Conservation (phyloP, 2,888 invertebrate species). For the Dysmachus trigonus region DNA sequence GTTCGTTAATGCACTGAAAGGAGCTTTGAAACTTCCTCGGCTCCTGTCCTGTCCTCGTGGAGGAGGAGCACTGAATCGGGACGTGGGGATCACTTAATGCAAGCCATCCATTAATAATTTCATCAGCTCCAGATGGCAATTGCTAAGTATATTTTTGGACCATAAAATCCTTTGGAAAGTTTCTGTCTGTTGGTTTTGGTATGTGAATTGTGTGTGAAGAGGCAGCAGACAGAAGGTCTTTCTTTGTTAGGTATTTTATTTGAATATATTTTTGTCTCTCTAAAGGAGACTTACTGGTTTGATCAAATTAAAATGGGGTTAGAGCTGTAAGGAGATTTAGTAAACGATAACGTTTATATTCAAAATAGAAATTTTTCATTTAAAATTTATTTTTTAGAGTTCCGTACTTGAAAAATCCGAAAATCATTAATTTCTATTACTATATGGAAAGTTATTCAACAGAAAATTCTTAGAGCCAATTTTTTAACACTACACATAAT, state of each 20-base stretch:
- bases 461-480: no score
- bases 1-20: constrained; percentile 20
- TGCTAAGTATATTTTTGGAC: not conserved
- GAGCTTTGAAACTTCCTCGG: not conserved
- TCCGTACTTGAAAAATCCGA: no score
- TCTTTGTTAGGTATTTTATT: not conserved
- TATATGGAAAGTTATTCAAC: no score
- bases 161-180: not conserved
- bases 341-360: not conserved
- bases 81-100: constrained; percentile 8
- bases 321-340: not conserved
- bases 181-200: not conserved
- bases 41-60: not conserved
- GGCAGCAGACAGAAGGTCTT: not conserved
- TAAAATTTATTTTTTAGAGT: no score
- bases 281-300: not conserved
- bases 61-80: not conserved
- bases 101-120: constrained; percentile 31
- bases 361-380: no score
- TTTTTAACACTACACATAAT: no score
- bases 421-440: no score
- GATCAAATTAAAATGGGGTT: not conserved
- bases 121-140: constrained; percentile 12
- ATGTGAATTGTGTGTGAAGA: not conserved
- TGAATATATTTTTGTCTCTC: not conserved